Evolutionary conservation across 2,797 vertebrate genomes (phyloP), one percentile per base, ranked within the genome.

Genomic region (Pseudocheirus occidentalis): DNA sequence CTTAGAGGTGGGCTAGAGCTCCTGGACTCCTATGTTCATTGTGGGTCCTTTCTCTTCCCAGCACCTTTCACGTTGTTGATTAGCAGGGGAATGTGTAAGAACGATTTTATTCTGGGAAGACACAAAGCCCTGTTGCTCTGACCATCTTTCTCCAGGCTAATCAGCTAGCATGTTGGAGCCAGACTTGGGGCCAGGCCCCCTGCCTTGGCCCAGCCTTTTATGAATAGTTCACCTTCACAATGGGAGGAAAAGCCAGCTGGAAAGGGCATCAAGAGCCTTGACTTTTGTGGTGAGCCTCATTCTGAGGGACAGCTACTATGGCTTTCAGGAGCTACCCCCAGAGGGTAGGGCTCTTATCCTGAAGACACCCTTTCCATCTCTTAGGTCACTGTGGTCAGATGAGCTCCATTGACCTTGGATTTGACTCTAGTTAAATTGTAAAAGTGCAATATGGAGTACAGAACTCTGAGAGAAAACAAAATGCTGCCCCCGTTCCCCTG

Each of bases 341-440:
- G 96, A 98, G 97, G 93, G 92, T 91, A 18, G 62, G 94, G 93
- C 96, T 55, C 94, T 96, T 96, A 95, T 94, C 95, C 96, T 95
- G 96, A 95, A 97, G 97, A 93, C 94, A 91, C 52, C 81, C 94
- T 95, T 96, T 55, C 54, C 66, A 73, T 52, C 96, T 93, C 96
- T 97, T 92, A 97, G 96, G 97, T 97, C 95, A 97, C 59, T 94
- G 87, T 59, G 93, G 31, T 92, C 55, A 95, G 96, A 93, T 91
- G 16, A 46, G 40, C 27, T 34, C 40, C 97, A 97, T 93, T 97
- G 96, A 96, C 95, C 96, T 98, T 97, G 95, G 95, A 97, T 94
- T 96, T 93, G 97, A 97, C 98, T 98, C 98, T 98, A 98, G 98
- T 98, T 98, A 95, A 98, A 98, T 97, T 96, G 98, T 98, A 98